phyloP scores from a whole-genome alignment of 2,888 invertebrate species.

The Sinodicranocentrus sp. region DNA sequence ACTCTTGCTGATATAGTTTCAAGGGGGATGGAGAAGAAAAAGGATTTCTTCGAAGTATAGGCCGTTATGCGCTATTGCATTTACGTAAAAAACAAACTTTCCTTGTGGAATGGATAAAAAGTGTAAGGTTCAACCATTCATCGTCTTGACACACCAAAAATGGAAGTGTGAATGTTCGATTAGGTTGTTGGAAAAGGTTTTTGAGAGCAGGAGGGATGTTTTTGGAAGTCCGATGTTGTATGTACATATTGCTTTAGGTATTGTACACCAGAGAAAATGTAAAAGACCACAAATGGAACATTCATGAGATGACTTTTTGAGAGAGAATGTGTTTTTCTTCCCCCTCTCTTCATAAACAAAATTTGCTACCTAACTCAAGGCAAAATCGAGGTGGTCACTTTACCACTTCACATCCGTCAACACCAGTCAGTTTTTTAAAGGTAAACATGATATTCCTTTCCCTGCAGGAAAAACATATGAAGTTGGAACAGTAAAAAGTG shows the following conservation, averaged over 20 bases:
- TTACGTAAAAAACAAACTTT: slow-evolving; percentile 23
- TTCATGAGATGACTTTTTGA: slow-evolving; percentile 14
- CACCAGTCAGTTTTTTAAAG: slow-evolving; percentile 6
- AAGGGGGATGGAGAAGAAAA: not conserved
- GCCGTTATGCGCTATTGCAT: slow-evolving; percentile 10
- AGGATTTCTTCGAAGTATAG: slow-evolving; percentile 3
- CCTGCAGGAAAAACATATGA: not conserved
- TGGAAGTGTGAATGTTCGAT: slow-evolving; percentile 47
- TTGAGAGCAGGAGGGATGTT: not conserved
- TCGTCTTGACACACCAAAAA: slow-evolving; percentile 26
- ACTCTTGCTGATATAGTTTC: too few species aligned
- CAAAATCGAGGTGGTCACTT: slow-evolving; percentile 12
- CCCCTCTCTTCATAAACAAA: not conserved
- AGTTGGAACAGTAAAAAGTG: too few species aligned
- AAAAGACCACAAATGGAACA: not conserved
- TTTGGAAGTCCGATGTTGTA: not conserved
- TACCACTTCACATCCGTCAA: slow-evolving; percentile 12
- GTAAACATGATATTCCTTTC: not conserved
- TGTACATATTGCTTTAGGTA: too few species aligned
- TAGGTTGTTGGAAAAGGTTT: not conserved
- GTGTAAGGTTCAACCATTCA: slow-evolving; percentile 7
- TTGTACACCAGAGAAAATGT: not conserved
- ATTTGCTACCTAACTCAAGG: slow-evolving; percentile 1
- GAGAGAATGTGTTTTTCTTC: not conserved
- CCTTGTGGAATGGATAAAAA: slow-evolving; percentile 14